Base-by-base conservation (phyloP, 2,797 vertebrate genomes). In the Bradypodion pumilum region DNA sequence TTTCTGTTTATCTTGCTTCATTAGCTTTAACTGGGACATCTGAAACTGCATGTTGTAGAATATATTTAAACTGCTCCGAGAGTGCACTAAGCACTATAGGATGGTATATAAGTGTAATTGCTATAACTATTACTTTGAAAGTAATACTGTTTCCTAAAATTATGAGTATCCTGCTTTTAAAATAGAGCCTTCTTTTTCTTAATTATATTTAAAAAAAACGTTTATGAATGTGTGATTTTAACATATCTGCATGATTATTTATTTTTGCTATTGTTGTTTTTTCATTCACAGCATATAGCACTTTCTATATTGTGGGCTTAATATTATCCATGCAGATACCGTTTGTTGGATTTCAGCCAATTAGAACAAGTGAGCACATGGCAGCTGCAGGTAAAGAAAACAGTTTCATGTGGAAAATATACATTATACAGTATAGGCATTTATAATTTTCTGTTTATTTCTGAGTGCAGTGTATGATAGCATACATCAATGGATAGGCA, bases 361-460 rank as follows among this genome's bases (percentile, higher is more conserved):
- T 99, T 95, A 97, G 99, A 94, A 99, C 99, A 89, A 99, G 99
- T 83, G 98, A 99, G 89, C 99, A 99, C 95, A 99, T 99, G 98
- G 98, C 98, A 83, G 98, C 98, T 87, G 98, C 98, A 91, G 98
- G 98, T 99, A 96, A 94, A 91, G 88, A 89, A 87, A 84, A 79
- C 0, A 65, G 79, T n/a, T 59, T 73, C 52, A n/a, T 37, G 59
- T 87, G 49, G 74, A 78, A 62, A 59, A 59, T 77, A 27, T 2
- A 16, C 70, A 25, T 7, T 80, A 40, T 68, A 63, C 82, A 85
- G 85, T 68, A 63, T 82, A 85, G 85, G 82, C 15, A 1, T 86
- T 56, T 1, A 8, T 32, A 49, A 69, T 35, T 77, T 56, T 52
- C 13, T 49, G 40, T 44, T 7, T 86, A 40, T 81, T 72, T 46